Conservation (phyloP, 2,888 invertebrate species). For the Malachius bipustulatus region DNA sequence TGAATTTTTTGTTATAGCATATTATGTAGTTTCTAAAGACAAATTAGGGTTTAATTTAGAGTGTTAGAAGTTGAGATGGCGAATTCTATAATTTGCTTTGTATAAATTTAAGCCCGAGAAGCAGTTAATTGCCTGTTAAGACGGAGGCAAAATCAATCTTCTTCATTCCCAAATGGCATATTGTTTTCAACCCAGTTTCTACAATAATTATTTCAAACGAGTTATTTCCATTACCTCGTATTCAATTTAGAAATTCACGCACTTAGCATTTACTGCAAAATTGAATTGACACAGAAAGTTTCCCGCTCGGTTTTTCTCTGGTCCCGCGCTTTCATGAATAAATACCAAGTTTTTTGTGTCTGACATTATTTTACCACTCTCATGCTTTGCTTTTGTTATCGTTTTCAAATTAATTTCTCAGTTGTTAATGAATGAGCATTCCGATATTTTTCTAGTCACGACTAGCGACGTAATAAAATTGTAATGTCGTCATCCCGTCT, state of each 20-base stretch:
- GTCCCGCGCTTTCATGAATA: constrained; percentile 16
- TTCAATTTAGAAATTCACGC: constrained; percentile 24
- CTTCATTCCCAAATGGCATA: constrained; percentile 18
- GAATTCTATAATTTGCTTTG: constrained; percentile 14
- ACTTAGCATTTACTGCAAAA: constrained; percentile 20
- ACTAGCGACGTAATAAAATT: no score
- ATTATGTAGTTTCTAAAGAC: no score
- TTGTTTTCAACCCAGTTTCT: constrained; percentile 20
- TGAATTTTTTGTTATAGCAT: no score
- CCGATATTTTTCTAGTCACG: no score
- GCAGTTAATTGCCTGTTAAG: constrained; percentile 18
- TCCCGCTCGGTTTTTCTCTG: constrained; percentile 12
- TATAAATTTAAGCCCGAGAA: constrained; percentile 12
- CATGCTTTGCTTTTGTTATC: not conserved
- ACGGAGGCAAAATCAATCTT: constrained; percentile 21
- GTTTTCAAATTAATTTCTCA: no score
- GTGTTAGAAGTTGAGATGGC: constrained; percentile 9
- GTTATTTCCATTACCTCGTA: constrained; percentile 21
- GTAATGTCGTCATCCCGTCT: no score
- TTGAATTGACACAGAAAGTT: constrained; percentile 20
- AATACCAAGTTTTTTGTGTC: constrained; percentile 15
- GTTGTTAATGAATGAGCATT: no score
- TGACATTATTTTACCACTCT: no score
- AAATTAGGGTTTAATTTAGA: no score
- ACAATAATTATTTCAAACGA: constrained; percentile 24